Evolutionary conservation across 1,140 invertebrate genomes (phyloP).

Genomic region (Planococcus citri): DNA sequence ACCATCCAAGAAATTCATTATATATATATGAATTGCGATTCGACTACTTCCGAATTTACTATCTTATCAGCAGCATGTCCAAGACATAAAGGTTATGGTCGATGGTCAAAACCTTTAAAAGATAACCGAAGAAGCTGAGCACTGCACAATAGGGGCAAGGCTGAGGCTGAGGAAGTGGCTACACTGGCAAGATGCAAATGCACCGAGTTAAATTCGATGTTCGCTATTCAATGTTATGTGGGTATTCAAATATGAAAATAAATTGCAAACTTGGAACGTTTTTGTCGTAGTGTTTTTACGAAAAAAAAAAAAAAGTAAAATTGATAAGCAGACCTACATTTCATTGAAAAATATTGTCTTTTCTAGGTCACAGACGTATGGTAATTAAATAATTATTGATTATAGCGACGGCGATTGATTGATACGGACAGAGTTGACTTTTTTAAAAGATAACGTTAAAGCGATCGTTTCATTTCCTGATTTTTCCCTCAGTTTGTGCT

Average conservation of each 20-base stretch:
- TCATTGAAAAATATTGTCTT: constrained; percentile 11
- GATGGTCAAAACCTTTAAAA: constrained; percentile 16
- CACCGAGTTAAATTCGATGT: background rate
- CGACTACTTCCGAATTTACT: background rate
- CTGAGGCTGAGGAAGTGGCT: constrained; percentile 14
- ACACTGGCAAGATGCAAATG: background rate
- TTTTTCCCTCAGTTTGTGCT: too few relatives aligned
- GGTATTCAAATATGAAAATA: constrained; percentile 17
- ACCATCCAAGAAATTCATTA: background rate
- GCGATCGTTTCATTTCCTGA: too few relatives aligned
- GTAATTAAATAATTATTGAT: background rate
- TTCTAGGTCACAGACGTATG: constrained; percentile 15
- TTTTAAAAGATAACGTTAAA: too few relatives aligned
- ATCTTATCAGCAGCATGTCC: background rate
- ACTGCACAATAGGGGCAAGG: background rate
- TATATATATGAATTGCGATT: background rate
- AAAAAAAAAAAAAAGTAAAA: background rate
- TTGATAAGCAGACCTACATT: constrained; percentile 14
- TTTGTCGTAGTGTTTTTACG: background rate
- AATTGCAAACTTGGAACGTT: background rate
- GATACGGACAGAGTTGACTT: too few relatives aligned
- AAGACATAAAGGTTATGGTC: constrained; percentile 13
- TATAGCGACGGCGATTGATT: too few relatives aligned
- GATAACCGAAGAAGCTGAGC: constrained; percentile 7
- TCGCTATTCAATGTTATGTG: constrained; percentile 11